Conservation (phyloP, 35 echinoderm and acorn worm species). For the Anneissia japonica region DNA sequence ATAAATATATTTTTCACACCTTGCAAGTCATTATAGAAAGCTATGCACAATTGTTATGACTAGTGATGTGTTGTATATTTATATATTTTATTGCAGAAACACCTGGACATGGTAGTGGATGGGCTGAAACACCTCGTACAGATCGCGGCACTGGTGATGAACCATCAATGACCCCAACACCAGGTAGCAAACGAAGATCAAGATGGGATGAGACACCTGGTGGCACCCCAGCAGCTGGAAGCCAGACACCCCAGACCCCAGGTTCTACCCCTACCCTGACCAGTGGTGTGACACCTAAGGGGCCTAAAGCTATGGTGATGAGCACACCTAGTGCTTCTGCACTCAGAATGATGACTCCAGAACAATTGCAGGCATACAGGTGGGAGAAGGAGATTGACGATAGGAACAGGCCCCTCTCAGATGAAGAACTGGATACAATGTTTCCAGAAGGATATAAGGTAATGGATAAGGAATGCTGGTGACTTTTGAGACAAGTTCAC, state of each 20-base stretch:
- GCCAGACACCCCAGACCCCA: constrained; percentile 34
- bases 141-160: constrained; percentile 73
- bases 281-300: constrained; percentile 69
- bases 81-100: constrained; percentile 51
- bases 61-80: not conserved
- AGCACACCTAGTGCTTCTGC: constrained; percentile 61
- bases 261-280: constrained; percentile 55
- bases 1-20: too few relatives aligned
- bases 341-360: constrained; percentile 77
- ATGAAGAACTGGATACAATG: constrained; percentile 88
- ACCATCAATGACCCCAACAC: constrained; percentile 73
- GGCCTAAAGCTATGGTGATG: constrained; percentile 82
- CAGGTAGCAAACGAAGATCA: constrained; percentile 76
- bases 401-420: constrained; percentile 74
- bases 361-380: constrained; percentile 93
- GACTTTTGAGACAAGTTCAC: too few relatives aligned
- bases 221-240: constrained; percentile 74
- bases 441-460: constrained; percentile 99
- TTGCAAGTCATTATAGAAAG: too few relatives aligned
- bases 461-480: too few relatives aligned
- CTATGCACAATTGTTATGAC: too few relatives aligned
- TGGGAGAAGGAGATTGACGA: constrained; percentile 99
- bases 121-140: constrained; percentile 97
- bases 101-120: constrained; percentile 95
- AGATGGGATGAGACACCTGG: constrained; percentile 98